Evolutionary conservation across 2,113 vertebrate species (phyloP).

Genomic region (Mastomys coucha): DNA sequence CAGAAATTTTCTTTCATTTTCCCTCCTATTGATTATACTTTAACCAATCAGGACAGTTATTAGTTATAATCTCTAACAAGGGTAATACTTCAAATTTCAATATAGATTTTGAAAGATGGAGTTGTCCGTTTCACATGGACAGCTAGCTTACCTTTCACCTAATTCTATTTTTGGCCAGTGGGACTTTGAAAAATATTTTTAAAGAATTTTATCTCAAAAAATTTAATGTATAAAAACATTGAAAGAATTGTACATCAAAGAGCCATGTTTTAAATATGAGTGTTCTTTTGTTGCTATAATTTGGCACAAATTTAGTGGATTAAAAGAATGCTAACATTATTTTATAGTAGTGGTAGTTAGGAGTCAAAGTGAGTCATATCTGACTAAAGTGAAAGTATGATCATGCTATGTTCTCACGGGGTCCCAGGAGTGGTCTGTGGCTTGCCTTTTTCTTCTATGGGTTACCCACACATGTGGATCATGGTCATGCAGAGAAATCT

Average conservation of each 20-base stretch:
- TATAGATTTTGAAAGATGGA: neutral
- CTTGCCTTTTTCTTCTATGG: neutral
- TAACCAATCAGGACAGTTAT: neutral
- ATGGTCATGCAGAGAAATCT: neutral
- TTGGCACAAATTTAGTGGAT: neutral
- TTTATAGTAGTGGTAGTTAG: neutral
- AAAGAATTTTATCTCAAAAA: neutral
- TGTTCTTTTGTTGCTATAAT: neutral
- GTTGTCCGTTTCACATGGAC: neutral
- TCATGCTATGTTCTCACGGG: neutral
- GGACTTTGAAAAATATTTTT: neutral
- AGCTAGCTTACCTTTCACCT: neutral
- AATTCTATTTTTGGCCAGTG: neutral
- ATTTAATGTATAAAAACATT: neutral
- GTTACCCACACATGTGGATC: neutral
- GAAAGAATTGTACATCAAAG: neutral
- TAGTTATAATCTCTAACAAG: neutral
- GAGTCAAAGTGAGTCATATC: neutral
- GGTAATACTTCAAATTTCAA: constrained; percentile 13
- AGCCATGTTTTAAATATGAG: neutral
- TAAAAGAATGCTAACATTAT: neutral
- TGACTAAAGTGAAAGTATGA: neutral
- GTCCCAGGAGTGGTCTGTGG: neutral
- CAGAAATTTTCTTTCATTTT: neutral
- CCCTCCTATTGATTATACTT: neutral